Evolutionary conservation across 2,113 vertebrate species (phyloP), one percentile per base, ranked within the genome.

Genomic region (Choloepus hoffmanni): DNA sequence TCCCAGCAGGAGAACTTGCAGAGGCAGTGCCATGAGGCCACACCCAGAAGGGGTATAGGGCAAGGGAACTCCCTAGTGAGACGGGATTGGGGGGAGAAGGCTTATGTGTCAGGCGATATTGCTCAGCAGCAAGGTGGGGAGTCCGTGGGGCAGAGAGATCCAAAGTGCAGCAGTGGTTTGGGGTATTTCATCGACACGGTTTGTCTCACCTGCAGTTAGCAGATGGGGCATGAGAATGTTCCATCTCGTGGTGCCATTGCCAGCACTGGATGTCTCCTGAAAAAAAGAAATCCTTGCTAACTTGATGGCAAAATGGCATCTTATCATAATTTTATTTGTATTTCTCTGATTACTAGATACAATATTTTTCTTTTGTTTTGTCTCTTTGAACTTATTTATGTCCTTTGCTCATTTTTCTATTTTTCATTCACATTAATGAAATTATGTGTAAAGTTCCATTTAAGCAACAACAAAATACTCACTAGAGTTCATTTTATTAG

Each of bases 401-500:
- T 33, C n/a, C 60, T 93, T 50, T 73, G 40, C 21, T 65, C 23
- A 89, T n/a, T 79, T n/a, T 33, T 36, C 43, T 45, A 26, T 70
- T 93, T 92, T 92, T 84, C 5, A 67, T 63, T 19, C 16, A 48
- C 24, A 33, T 45, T 19, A 73, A 78, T 78, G 1, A 73, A 85
- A 94, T 85, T 83, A 67, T 68, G 93, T 55, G 28, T 55, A 28
- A 94, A 72, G 33, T 96, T 84, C 48, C 63, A 93, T 3, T 30
- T 45, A 96, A 73, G 62, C 76, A 65, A 62, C 40, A 94, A 90
- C 72, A 91, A 87, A 92, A 82, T 77, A 82, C 16, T 85, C 4
- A 91, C 4, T 74, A n/a, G 55, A 67, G 24, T 89, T 76, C 16
- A 88, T 85, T 92, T 89, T 82, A 92, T 74, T 96, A 60, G 14